Evolutionary conservation across 35 echinoderm and acorn worm species (phyloP).

Genomic region (Heliocidaris erythrogramma): DNA sequence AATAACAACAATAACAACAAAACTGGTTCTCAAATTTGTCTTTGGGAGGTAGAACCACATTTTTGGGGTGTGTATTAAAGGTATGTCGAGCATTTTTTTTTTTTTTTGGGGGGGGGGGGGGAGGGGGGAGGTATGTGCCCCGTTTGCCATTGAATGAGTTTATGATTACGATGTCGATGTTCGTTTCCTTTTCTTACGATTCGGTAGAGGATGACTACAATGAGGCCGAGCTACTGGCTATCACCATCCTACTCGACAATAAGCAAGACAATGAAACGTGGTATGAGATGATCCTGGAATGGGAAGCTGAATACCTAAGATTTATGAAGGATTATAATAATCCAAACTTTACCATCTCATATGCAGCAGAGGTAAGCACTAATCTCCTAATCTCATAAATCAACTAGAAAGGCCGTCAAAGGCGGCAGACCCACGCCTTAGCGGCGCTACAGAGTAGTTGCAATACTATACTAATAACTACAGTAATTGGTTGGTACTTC

Average conservation of each 20-base stretch:
- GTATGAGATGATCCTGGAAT: conserved; percentile 52
- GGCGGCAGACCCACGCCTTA: too few relatives aligned
- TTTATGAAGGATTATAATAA: conserved; percentile 69
- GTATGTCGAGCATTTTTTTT: too few relatives aligned
- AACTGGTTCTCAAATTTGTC: too few relatives aligned
- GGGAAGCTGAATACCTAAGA: conserved; percentile 79
- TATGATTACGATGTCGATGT: neutral
- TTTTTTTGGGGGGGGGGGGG: too few relatives aligned
- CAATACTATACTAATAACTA: too few relatives aligned
- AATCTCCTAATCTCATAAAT: too few relatives aligned
- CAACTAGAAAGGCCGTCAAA: too few relatives aligned
- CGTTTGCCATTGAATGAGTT: neutral
- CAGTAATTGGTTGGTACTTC: too few relatives aligned
- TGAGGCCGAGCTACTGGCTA: conserved; percentile 60
- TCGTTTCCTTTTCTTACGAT: neutral
- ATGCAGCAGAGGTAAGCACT: conserved; percentile 75
- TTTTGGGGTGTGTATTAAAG: too few relatives aligned
- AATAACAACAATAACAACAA: too few relatives aligned
- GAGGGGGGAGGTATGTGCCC: neutral
- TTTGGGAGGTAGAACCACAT: too few relatives aligned
- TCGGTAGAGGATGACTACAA: conserved; percentile 72
- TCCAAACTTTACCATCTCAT: conserved; percentile 69
- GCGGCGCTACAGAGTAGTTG: too few relatives aligned
- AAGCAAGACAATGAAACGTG: conserved; percentile 77
- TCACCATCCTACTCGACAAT: conserved; percentile 65